Evolutionary conservation across 2,888 invertebrate species (phyloP), one percentile per base, ranked within the genome.

Genomic region (Trachelus iudaicus): DNA sequence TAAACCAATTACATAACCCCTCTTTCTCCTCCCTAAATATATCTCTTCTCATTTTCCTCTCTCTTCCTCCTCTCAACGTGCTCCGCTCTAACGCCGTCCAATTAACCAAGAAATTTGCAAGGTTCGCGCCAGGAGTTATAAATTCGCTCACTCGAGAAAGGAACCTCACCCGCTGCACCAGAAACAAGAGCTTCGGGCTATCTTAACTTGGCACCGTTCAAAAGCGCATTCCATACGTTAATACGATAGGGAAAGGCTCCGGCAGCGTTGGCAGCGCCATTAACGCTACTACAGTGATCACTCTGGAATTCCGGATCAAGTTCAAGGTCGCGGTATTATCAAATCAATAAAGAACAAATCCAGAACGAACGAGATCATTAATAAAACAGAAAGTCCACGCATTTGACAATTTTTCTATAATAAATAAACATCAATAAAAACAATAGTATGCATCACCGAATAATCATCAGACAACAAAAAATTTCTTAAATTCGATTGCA

Each of bases 71-170:
- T 33, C 71, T 34, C 71, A 12, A 31, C 33, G 33, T 71, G 33
- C 71, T 31, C 71, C 82, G 80, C 81, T 81, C 84, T 82, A 84
- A 82, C 80, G 82, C 82, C 81, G 80, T 34, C 79, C 81, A 83
- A 85, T 82, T 82, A 83, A 84, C 79, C 79, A 75, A 79, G 79
- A 82, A 83, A 84, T 83, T 82, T 80, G 82, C 82, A 82, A 82
- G 76, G 33, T 31, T 71, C 71, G 71, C 71, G 6, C 33, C 33
- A 23, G 33, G 31, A 71, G 71, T 71, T 71, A 34, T 71, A 71
- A 71, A 71, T 71, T 71, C 23, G 56, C 56, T 56, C 56, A 9
- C 56, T 56, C 56, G 56, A 56, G 56, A 56, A 56, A 23, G 23
- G 56, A 56, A 9, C 56, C 56, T 56, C 56, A 23, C 9, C 56